phyloP scores from a whole-genome alignment of 2,113 vertebrate species.

The Sitta europaea region DNA sequence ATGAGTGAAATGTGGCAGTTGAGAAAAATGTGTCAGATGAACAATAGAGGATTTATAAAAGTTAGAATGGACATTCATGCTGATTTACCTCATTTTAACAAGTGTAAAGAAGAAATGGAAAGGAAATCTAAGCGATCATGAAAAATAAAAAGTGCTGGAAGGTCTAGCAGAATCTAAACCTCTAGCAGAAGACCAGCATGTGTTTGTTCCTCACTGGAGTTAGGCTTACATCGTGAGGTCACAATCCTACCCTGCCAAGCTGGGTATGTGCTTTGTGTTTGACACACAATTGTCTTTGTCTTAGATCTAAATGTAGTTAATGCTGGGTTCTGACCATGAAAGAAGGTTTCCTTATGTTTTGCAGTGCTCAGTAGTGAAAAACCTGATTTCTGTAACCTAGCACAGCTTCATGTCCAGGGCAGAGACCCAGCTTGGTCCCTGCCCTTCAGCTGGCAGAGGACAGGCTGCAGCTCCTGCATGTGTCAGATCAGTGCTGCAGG shows the following conservation, averaged over 20 bases:
- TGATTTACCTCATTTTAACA: not conserved
- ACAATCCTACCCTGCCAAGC: not conserved
- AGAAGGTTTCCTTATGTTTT: not conserved
- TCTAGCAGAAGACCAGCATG: not conserved
- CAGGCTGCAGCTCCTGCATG: not conserved
- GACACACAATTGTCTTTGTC: not conserved
- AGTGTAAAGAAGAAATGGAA: not conserved
- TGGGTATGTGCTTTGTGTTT: not conserved
- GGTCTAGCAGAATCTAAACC: not conserved
- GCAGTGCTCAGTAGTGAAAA: not conserved
- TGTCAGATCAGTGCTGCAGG: not conserved
- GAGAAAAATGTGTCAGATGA: not conserved
- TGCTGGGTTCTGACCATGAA: not conserved
- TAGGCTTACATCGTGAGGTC: not conserved
- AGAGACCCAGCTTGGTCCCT: not conserved
- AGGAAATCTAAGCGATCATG: not conserved
- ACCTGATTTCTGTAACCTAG: not conserved
- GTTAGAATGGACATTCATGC: not conserved
- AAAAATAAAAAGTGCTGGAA: not conserved
- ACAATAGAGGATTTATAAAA: not conserved
- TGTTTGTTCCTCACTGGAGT: not conserved
- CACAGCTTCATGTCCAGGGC: not conserved
- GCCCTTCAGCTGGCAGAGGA: not conserved
- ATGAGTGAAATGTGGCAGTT: not conserved
- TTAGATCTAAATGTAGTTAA: not conserved